Evolutionary conservation across 2,113 vertebrate species (phyloP).

Genomic region (Phasianus colchicus): DNA sequence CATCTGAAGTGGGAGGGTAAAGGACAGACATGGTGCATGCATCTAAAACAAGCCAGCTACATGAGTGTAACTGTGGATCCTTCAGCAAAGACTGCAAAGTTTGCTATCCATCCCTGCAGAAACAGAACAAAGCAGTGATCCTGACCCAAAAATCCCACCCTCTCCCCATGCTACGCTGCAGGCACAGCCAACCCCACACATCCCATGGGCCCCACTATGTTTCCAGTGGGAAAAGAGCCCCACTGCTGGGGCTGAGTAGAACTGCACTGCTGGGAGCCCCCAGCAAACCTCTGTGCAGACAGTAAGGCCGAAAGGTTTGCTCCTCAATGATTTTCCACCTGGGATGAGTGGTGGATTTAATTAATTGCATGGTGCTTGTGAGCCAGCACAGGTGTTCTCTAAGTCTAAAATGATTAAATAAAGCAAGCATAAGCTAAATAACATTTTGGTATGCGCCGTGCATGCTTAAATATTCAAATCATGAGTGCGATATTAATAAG

Average conservation of each 20-base stretch:
- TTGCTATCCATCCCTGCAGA: neutral
- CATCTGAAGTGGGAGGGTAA: neutral
- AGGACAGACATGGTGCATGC: neutral
- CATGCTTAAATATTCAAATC: conserved; percentile 1
- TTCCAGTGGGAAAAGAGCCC: neutral
- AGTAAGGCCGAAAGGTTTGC: neutral
- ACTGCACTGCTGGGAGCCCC: neutral
- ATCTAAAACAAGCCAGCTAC: neutral
- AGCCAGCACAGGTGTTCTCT: neutral
- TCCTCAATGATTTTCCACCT: neutral
- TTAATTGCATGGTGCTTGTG: neutral
- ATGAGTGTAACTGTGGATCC: neutral
- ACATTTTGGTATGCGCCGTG: neutral
- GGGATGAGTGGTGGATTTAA: neutral
- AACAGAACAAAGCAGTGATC: neutral
- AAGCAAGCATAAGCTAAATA: conserved; percentile 6
- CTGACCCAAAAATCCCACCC: neutral
- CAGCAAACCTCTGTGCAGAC: neutral
- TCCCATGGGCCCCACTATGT: neutral
- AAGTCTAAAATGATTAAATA: conserved; percentile 40
- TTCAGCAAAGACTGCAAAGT: neutral
- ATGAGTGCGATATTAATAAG: conserved; percentile 6
- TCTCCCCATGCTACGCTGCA: neutral
- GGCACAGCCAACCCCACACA: accelerated
- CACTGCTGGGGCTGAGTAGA: neutral